Conservation (phyloP, 2,797 vertebrate genomes). For the Cryptoblepharus egeriae region DNA sequence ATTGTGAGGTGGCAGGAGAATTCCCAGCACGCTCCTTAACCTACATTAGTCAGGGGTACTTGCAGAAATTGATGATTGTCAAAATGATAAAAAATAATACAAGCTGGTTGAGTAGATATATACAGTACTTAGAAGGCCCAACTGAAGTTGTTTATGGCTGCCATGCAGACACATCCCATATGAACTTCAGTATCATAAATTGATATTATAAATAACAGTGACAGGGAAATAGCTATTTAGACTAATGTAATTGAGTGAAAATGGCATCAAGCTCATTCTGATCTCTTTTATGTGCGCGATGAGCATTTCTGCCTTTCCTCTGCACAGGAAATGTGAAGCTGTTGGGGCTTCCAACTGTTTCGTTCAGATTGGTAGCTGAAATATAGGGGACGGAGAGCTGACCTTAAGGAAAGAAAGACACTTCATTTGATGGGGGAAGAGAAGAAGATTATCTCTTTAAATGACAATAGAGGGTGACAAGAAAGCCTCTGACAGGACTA, state of each 20-base stretch:
- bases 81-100: background rate
- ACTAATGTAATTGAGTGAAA: slow-evolving; percentile 43
- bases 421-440: slow-evolving; percentile 40
- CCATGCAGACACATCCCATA: slow-evolving; percentile 11
- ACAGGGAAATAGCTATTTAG: slow-evolving; percentile 32
- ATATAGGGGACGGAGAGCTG: slow-evolving; percentile 24
- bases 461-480: slow-evolving; percentile 71
- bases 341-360: slow-evolving; percentile 37
- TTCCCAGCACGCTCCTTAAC: background rate
- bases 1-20: background rate
- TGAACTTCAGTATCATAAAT: slow-evolving; percentile 25
- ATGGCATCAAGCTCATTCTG: slow-evolving; percentile 22
- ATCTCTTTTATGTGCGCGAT: slow-evolving; percentile 7
- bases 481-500: slow-evolving; percentile 70
- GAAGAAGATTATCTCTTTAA: slow-evolving; percentile 66
- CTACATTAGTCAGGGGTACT: background rate
- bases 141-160: background rate
- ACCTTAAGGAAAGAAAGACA: slow-evolving; percentile 47
- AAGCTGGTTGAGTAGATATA: background rate
- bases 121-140: background rate
- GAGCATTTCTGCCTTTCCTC: slow-evolving; percentile 47
- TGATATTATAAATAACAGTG: slow-evolving; percentile 28
- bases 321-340: slow-evolving; percentile 47
- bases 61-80: background rate
- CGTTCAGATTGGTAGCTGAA: slow-evolving; percentile 54